A percentile compares a stretch with the other conserved stretches of the same genome.
phyloP scores from a whole-genome alignment of 2,113 vertebrate genomes.

The Paracanthobrama guichenoti region DNA sequence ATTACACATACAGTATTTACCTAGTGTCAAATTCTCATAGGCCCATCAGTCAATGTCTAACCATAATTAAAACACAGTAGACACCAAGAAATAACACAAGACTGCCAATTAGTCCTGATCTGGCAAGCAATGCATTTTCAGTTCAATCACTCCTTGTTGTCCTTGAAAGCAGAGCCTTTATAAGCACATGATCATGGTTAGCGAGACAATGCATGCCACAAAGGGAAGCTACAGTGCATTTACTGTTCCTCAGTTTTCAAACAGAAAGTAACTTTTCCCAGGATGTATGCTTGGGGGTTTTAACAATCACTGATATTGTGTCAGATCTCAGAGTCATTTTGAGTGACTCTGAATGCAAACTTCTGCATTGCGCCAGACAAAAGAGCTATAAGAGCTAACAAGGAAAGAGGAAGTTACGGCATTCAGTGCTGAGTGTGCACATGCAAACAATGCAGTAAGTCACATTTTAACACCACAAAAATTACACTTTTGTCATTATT shows the following conservation, averaged over 20 bases:
- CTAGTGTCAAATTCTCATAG: background rate
- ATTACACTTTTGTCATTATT: background rate
- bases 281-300: background rate
- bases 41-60: background rate
- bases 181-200: background rate
- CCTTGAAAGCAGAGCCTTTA: background rate
- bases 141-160: background rate
- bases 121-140: background rate
- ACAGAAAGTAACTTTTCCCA: background rate
- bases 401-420: background rate
- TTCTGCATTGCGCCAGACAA: background rate
- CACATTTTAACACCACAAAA: background rate
- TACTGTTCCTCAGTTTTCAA: slow-evolving; percentile 17
- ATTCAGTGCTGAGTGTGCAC: background rate
- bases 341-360: background rate
- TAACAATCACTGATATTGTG: background rate
- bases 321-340: background rate
- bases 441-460: background rate
- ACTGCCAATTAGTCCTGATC: background rate
- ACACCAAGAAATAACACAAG: background rate
- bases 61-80: background rate
- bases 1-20: background rate
- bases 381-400: background rate
- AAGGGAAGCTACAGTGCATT: background rate
- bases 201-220: slow-evolving; percentile 1